A percentile compares a stretch with the other conserved stretches of the same genome.
These are phyloP conservation scores for Spermophilus dauricus DNA, from an alignment of 2,113 vertebrate genomes.

Conservation along the genomic window DNA sequence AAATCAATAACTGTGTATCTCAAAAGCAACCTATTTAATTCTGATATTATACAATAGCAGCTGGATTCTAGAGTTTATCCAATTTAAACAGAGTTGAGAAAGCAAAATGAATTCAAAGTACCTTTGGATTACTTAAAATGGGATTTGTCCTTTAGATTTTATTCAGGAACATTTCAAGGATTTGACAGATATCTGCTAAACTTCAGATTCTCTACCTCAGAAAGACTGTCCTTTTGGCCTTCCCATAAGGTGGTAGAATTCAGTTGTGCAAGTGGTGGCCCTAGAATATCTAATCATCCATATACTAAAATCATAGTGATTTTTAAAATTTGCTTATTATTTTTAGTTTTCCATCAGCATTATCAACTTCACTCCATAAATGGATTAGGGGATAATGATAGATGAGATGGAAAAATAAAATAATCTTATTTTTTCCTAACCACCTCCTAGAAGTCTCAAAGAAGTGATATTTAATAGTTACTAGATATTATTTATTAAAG, in stretches of 20 bases:
- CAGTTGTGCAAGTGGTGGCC: background rate
- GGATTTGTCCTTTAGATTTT: background rate
- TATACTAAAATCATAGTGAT: background rate
- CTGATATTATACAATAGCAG: conserved; percentile 34
- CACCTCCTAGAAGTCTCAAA: background rate
- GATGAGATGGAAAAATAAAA: background rate
- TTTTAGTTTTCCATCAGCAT: background rate
- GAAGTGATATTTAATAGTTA: conserved; percentile 36
- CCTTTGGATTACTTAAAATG: background rate
- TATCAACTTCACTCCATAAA: background rate
- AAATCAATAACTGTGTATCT: conserved; percentile 40
- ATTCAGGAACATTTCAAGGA: background rate
- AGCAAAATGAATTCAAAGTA: background rate
- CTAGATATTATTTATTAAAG: conserved; percentile 66
- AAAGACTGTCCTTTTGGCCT: background rate
- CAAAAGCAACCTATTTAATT: conserved; percentile 52
- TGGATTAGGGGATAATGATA: background rate
- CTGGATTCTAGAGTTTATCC: background rate
- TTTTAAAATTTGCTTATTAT: background rate
- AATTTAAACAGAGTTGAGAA: conserved; percentile 13
- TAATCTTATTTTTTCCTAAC: background rate
- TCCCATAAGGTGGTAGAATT: background rate
- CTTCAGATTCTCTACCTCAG: background rate
- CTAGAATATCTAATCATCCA: background rate
- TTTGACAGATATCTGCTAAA: background rate